Base-by-base conservation (phyloP, 2,888 invertebrate species). In the Sipha maydis region DNA sequence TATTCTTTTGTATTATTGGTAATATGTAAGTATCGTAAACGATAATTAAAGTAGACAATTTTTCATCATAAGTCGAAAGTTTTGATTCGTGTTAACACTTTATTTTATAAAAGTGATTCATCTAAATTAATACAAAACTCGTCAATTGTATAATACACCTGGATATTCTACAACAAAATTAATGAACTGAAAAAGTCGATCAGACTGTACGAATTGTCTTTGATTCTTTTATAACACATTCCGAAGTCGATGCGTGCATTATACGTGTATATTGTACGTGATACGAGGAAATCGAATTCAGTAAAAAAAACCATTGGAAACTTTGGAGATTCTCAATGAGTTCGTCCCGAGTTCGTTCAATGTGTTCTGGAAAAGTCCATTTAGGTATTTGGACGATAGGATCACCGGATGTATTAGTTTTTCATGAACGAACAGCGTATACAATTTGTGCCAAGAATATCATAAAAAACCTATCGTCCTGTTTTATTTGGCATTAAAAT, bases 401-500 rank as follows among this genome's bases (percentile, higher is more conserved):
- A 83, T 75, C 83, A 83, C 83, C 83, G 83, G 75, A 83, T 56
- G 83, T 75, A 75, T 83, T 83, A 83, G 83, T 56, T 83, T 83
- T 83, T 83, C 75, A 83, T 56, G 83, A 83, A 75, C 75, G 83
- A 75, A 75, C 75, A 75, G 75, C 48, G 48, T 69, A 83, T 71
- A 75, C 34, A 19, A 75, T 83, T 75, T 75, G 73, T 83, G 75
- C 83, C 75, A 83, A 83, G 73, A 83, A 83, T 75, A 83, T 83
- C 73, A 83, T 83, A 83, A 83, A 83, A 83, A 83, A 75, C 75
- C 83, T 75, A 75, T 83, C 73, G 83, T 75, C 56, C 21, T 83
- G 83, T 83, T 83, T 83, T 83, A 83, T 83, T 83, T 83, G 83
- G 83, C 83, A 75, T 67, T 85, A 67, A 67, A 67, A 77, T 85